phyloP scores from a whole-genome alignment of 2,888 invertebrate genomes.

The Metalampra italica region DNA sequence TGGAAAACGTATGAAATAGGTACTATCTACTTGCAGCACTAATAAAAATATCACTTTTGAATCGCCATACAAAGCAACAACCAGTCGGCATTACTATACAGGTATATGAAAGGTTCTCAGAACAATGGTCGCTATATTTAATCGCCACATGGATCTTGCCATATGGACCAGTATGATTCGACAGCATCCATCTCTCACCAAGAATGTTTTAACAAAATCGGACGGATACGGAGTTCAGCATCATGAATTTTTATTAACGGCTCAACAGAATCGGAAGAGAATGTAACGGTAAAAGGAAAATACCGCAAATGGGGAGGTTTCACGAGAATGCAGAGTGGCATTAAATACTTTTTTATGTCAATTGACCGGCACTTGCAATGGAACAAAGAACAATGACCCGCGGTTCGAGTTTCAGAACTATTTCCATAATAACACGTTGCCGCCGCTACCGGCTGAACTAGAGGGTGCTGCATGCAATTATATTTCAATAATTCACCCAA shows the following conservation, averaged over 20 bases:
- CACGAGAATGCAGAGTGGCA: slow-evolving; percentile 23
- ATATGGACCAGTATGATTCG: too few relatives aligned
- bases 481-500: slow-evolving; percentile 56
- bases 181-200: too few relatives aligned
- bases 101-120: too few relatives aligned
- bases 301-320: slow-evolving; percentile 24
- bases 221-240: background rate
- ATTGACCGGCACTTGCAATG: slow-evolving; percentile 42
- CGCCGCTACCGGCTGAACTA: slow-evolving; percentile 19
- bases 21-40: too few relatives aligned
- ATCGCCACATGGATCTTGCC: too few relatives aligned
- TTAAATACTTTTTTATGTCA: slow-evolving; percentile 33
- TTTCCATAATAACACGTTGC: slow-evolving; percentile 63
- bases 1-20: too few relatives aligned
- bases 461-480: slow-evolving; percentile 49
- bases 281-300: slow-evolving; percentile 23
- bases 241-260: slow-evolving; percentile 16
- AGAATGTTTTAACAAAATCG: background rate
- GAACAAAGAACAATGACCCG: slow-evolving; percentile 57
- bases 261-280: slow-evolving; percentile 13
- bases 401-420: slow-evolving; percentile 48
- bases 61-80: too few relatives aligned
- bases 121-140: too few relatives aligned
- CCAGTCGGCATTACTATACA: too few relatives aligned
- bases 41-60: too few relatives aligned